Base-by-base conservation (phyloP, 2,113 vertebrate species). In the Gorsachius goisagi region DNA sequence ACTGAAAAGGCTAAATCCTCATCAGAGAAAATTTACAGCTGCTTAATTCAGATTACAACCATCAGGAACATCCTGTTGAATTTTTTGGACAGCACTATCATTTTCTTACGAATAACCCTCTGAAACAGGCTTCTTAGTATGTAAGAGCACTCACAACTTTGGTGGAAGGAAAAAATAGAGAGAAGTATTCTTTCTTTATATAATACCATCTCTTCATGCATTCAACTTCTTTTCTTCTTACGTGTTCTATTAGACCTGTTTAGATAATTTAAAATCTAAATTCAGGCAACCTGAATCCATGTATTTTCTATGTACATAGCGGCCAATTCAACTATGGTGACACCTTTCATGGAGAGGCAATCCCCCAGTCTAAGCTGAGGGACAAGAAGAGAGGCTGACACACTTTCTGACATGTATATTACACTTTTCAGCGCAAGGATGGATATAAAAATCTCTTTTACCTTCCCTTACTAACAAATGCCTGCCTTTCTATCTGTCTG, bases 11-110 rank as follows among this genome's bases (percentile, higher is more conserved):
- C n/a, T 93, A 87, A 62, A 72, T 67, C 56, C 39, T 33, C 45
- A 80, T 47, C 47, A 77, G 6, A 53, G 85, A 88, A 77, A 72
- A 93, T 69, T 75, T 73, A 68, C 9, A 81, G 74, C 52, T 93
- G 56, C 74, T 47, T 96, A 93, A 91, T 32, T 39, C 53, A 89
- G 75, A 85, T 90, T 95, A 94, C 50, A 93, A 69, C 28, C 39
- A 68, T n/a, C 55, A 81, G 64, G 60, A 89, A 77, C 13, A 58
- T 69, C 16, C 37, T 78, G 80, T 9, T 66, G 62, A 76, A 39
- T 39, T 78, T 90, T 95, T 90, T 71, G 90, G 79, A 92, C 39
- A 93, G 56, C 39, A 39, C 11, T 56, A 78, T 77, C 64, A 79
- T 79, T 89, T 89, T 77, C 81, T 87, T 93, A 71, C 2, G 6